These are phyloP conservation scores for Andrena chrysosceles DNA, from an alignment of 2,888 invertebrate species.

Conservation along the genomic window DNA sequence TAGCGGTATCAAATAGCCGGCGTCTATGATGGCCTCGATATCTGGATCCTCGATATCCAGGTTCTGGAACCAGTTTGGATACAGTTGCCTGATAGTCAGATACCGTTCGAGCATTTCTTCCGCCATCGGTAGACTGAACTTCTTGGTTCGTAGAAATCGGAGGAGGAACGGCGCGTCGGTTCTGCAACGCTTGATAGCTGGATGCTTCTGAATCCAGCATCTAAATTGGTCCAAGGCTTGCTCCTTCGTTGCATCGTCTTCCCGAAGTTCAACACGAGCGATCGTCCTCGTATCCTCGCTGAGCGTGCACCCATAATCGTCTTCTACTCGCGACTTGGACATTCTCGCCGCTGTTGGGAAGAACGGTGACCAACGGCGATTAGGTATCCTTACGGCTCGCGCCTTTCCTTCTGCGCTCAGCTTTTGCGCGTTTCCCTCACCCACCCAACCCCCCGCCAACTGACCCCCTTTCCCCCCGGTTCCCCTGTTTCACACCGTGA, in stretches of 20 bases:
- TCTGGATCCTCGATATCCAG: constrained; percentile 92
- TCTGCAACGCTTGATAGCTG: constrained; percentile 92
- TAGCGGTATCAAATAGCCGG: constrained; percentile 92
- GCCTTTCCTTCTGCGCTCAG: neutral
- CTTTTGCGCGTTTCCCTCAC: neutral
- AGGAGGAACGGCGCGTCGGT: constrained; percentile 93
- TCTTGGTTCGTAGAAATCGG: constrained; percentile 94
- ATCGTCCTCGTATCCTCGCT: constrained; percentile 70
- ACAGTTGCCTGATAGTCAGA: constrained; percentile 93
- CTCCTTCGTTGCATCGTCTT: constrained; percentile 91
- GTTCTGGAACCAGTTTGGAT: constrained; percentile 94
- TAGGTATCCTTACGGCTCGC: neutral
- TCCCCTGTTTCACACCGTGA: neutral
- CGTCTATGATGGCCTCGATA: constrained; percentile 92
- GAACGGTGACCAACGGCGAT: neutral
- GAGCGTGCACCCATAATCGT: constrained; percentile 75
- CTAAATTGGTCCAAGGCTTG: constrained; percentile 92
- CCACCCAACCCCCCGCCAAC: constrained; percentile 1
- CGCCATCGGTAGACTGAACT: constrained; percentile 94
- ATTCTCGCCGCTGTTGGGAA: constrained; percentile 9
- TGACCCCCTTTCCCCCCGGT: neutral
- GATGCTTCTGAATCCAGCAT: constrained; percentile 94
- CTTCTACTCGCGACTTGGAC: constrained; percentile 39
- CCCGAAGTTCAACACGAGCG: constrained; percentile 88
- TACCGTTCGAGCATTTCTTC: constrained; percentile 96